Conservation (phyloP, 37 sponge, comb jelly and placozoan species). For the Eunapius fragilis region DNA sequence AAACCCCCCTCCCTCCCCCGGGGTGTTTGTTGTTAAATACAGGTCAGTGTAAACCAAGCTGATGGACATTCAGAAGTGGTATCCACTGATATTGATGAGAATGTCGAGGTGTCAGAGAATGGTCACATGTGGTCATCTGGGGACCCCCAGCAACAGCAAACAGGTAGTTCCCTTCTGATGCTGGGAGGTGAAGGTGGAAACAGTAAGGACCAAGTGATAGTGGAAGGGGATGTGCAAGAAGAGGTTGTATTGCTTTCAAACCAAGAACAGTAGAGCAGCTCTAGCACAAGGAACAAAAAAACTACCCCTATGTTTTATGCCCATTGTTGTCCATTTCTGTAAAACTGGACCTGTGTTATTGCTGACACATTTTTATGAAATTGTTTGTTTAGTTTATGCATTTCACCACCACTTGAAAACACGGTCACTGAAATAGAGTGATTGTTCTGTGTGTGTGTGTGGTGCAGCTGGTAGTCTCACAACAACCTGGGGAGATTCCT, state of each 20-base stretch:
- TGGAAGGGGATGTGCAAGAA: slow-evolving; percentile 24
- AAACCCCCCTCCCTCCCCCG: too few species aligned
- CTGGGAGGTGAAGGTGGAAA: slow-evolving; percentile 46
- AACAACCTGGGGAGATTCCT: slow-evolving; percentile 55
- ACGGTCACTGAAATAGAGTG: neutral
- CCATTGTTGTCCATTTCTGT: slow-evolving; percentile 1
- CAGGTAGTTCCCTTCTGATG: slow-evolving; percentile 14
- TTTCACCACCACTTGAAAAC: neutral
- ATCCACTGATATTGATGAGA: neutral
- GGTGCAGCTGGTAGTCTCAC: neutral
- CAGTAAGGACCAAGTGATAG: neutral
- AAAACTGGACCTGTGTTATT: neutral
- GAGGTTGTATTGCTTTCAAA: slow-evolving; percentile 35
- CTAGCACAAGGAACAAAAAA: neutral
- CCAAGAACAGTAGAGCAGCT: slow-evolving; percentile 44
- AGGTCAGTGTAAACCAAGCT: slow-evolving; percentile 6
- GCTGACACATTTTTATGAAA: slow-evolving; percentile 1
- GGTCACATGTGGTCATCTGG: slow-evolving; percentile 60
- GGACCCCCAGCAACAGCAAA: neutral
- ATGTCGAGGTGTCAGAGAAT: slow-evolving; percentile 9
- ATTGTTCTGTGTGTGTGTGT: neutral
- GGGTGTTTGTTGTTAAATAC: too few species aligned
- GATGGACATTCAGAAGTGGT: slow-evolving; percentile 5
- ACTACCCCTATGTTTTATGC: slow-evolving; percentile 1
- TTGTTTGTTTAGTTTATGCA: slow-evolving; percentile 6